phyloP scores from a whole-genome alignment of 2,113 vertebrate genomes.

The Cercocebus atys region DNA sequence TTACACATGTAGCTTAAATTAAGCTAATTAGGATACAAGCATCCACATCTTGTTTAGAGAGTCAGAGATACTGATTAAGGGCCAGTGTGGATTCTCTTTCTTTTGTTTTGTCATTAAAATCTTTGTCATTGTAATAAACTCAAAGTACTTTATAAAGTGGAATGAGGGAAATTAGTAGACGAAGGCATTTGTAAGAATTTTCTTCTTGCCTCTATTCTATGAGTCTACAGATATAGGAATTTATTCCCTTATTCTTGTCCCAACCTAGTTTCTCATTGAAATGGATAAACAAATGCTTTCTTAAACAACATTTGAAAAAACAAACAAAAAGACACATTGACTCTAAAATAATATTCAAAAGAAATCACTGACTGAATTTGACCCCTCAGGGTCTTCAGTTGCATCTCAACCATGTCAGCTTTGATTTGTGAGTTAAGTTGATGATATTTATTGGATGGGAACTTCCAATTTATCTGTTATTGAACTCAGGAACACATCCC shows the following conservation, averaged over 20 bases:
- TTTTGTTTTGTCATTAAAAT: slow-evolving; percentile 1
- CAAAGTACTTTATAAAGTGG: not conserved
- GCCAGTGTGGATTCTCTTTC: not conserved
- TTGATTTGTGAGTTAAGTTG: not conserved
- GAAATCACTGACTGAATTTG: not conserved
- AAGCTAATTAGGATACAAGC: not conserved
- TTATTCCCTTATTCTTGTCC: not conserved
- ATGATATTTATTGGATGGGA: not conserved
- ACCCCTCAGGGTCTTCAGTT: not conserved
- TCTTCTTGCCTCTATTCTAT: not conserved
- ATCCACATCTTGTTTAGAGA: not conserved
- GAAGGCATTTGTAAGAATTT: not conserved
- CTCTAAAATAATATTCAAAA: not conserved
- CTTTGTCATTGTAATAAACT: not conserved
- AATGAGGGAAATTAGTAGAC: not conserved
- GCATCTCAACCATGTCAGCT: not conserved
- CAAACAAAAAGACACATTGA: not conserved
- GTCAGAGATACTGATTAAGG: not conserved
- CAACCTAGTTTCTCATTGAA: not conserved
- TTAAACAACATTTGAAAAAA: not conserved
- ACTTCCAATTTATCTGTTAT: not conserved
- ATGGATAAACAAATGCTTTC: not conserved
- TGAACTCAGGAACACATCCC: not conserved
- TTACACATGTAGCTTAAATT: not conserved
- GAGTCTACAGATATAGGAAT: not conserved